Percentiles rank a stretch among this genome's conserved stretches.
Conservation (phyloP, 1,140 invertebrate genomes). For the Lordiphosa stackelbergi region DNA sequence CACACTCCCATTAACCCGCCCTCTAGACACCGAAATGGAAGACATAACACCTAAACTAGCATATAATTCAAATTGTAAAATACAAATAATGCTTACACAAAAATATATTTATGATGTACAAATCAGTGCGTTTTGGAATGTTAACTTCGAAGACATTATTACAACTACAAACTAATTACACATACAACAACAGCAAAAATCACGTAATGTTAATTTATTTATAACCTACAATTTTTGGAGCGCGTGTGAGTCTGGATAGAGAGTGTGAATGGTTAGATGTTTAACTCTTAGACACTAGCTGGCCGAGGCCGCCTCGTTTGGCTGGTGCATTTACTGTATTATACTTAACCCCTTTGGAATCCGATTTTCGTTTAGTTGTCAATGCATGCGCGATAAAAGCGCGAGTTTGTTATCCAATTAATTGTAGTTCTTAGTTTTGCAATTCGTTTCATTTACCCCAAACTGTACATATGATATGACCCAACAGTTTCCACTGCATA, state of each 20-base stretch:
- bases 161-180: conserved; percentile 18
- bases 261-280: conserved; percentile 38
- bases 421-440: not conserved
- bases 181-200: too few relatives aligned
- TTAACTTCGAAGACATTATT: conserved; percentile 52
- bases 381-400: conserved; percentile 33
- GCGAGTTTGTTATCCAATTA: conserved; percentile 50
- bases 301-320: not conserved
- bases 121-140: conserved; percentile 51
- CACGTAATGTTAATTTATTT: conserved; percentile 64
- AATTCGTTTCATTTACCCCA: too few relatives aligned
- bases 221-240: conserved; percentile 20
- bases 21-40: conserved; percentile 26
- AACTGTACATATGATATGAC: conserved; percentile 37
- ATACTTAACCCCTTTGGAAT: conserved; percentile 22
- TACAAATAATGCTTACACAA: conserved; percentile 30
- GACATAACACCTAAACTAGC: not conserved
- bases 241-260: conserved; percentile 9
- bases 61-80: conserved; percentile 47
- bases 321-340: conserved; percentile 31
- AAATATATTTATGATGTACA: conserved; percentile 51
- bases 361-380: conserved; percentile 7
- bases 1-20: conserved; percentile 23
- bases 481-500: conserved; percentile 1
- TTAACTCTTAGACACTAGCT: too few relatives aligned